Base-by-base conservation (phyloP, 2,888 invertebrate species). In the Gonocerus acuteangulatus region DNA sequence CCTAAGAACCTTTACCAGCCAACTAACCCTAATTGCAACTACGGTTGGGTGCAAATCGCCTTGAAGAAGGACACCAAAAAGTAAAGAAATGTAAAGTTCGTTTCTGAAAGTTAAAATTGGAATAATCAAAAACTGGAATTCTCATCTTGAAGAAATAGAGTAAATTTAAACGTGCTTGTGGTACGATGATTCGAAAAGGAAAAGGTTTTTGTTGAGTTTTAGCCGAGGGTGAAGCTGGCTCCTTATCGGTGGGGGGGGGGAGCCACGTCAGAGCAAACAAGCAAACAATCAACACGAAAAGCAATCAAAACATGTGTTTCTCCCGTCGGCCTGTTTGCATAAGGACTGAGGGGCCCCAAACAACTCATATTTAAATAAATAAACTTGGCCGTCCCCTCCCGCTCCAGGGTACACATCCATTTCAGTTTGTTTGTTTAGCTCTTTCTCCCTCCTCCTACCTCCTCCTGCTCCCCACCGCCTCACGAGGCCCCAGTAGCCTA, bases 301-400 rank as follows among this genome's bases (percentile, higher is more conserved):
- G 69, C 69, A 69, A 69, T 69, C 69, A 69, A 69, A 69, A 69
- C 69, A 69, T 69, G 69, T 69, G 69, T 69, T 69, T 62, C 66
- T 67, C 64, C 62, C 57, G 60, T 57, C 48, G 48, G 27, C 18
- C 58, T 68, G 67, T 67, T 66, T 67, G 66, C 66, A 62, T 63
- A 64, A 56, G 66, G 63, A 65, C 64, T 65, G 64, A 51, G 64
- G 54, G 64, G 63, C 62, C 64, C 65, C 66, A 67, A 66, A 68
- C 68, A 67, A 69, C 68, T 69, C 69, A 68, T 69, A 69, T 69
- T 69, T 69, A 69, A 69, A 69, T 69, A 69, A 69, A 69, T 68
- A 69, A 69, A 69, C 69, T 66, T 63, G 60, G 63, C 62, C 27
- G 60, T 39, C 39, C 63, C 58, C 58, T 57, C 51, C 52, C 51